Conservation (phyloP, 2,113 vertebrate genomes). For the Pygathrix nemaeus region DNA sequence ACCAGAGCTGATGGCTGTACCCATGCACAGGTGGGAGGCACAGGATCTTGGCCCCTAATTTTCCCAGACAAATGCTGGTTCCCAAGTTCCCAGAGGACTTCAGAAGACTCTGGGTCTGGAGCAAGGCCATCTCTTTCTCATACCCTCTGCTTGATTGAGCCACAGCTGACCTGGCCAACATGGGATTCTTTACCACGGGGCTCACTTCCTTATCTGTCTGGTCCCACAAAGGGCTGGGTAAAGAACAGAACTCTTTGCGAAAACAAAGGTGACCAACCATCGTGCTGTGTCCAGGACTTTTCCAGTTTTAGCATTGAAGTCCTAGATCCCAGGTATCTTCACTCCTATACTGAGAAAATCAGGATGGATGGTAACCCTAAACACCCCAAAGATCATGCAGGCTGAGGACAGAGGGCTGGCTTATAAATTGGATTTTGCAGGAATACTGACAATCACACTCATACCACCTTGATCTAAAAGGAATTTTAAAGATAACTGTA, state of each 20-base stretch:
- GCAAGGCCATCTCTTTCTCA: no score
- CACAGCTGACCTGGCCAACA: neutral
- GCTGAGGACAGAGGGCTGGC: neutral
- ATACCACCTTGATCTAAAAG: neutral
- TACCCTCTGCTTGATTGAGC: neutral
- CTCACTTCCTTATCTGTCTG: neutral
- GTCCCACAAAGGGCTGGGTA: accelerated
- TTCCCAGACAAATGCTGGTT: neutral
- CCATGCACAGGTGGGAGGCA: accelerated
- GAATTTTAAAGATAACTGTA: neutral
- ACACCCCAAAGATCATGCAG: no score
- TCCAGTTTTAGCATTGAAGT: neutral
- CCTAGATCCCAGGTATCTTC: neutral
- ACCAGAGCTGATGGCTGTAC: neutral
- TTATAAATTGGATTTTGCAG: neutral
- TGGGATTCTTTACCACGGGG: accelerated
- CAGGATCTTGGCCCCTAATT: neutral
- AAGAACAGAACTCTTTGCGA: neutral
- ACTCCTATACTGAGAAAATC: neutral
- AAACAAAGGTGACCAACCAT: accelerated
- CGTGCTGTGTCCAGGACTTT: accelerated
- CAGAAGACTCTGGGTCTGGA: neutral
- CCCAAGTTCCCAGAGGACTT: neutral
- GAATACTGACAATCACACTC: neutral
- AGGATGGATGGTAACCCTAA: neutral